Conservation (phyloP, 64 coral and sea anemone genomes). For the Actinia equina region DNA sequence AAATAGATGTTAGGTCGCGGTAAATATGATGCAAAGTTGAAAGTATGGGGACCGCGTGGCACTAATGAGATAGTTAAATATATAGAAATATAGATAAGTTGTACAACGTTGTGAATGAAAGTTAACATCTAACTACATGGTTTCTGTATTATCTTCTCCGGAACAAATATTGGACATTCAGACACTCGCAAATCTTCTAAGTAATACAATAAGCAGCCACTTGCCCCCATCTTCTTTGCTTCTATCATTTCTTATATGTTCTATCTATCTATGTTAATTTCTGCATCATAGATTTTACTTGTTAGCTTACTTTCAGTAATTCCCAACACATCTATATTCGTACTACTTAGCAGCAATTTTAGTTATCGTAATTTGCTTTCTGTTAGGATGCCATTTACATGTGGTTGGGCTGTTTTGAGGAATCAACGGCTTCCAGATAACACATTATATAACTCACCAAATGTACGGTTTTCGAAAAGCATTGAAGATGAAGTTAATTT, state of each 20-base stretch:
- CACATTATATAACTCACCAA: not conserved
- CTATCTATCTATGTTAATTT: not conserved
- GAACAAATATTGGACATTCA: not conserved
- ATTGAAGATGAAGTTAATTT: not conserved
- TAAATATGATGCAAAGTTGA: no score
- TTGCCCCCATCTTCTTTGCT: not conserved
- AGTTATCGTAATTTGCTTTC: slow-evolving; percentile 17
- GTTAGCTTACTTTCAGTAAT: slow-evolving; percentile 36
- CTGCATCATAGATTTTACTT: not conserved
- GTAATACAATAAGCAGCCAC: slow-evolving; percentile 12
- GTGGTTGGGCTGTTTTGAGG: slow-evolving; percentile 7
- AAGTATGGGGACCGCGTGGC: no score
- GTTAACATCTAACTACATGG: slow-evolving; percentile 2
- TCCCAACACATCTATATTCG: slow-evolving; percentile 1
- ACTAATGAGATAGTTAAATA: no score
- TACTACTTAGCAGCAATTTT: not conserved
- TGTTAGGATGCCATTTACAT: slow-evolving; percentile 31
- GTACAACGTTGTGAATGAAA: slow-evolving; percentile 10
- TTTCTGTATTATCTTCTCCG: not conserved
- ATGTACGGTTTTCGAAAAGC: no score
- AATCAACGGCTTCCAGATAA: not conserved
- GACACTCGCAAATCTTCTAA: not conserved
- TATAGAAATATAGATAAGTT: no score
- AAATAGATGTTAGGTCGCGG: no score
- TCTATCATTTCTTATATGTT: not conserved